Conservation (phyloP, 2,113 vertebrate genomes). For the Saccopteryx leptura region DNA sequence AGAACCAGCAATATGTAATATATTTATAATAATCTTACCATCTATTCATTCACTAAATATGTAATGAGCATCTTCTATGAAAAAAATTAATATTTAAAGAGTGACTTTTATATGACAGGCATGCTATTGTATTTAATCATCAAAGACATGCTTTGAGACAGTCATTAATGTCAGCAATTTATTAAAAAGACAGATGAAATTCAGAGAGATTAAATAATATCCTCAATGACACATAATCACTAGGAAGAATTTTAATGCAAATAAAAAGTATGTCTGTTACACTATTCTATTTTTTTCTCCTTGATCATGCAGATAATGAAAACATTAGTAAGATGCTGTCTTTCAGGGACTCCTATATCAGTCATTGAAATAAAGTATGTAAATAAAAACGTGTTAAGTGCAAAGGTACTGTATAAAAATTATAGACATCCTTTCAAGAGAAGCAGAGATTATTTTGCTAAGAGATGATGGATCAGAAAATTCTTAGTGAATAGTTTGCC, state of each 20-base stretch:
- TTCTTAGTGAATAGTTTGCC: background rate
- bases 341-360: background rate
- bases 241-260: background rate
- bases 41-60: background rate
- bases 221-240: background rate
- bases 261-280: background rate
- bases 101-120: background rate
- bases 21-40: background rate
- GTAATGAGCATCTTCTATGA: background rate
- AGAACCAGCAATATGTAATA: background rate
- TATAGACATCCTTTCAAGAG: background rate
- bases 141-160: slow-evolving; percentile 5
- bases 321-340: background rate
- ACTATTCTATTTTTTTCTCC: background rate
- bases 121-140: slow-evolving; percentile 19
- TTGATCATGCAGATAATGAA: background rate
- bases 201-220: slow-evolving; percentile 36
- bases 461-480: background rate
- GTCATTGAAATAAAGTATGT: background rate
- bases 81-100: slow-evolving; percentile 28
- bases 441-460: background rate
- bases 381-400: background rate
- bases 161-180: background rate
- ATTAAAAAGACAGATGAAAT: background rate
- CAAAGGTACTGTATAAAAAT: background rate